A percentile compares a stretch with the other conserved stretches of the same genome.
Conservation (phyloP, 2,797 vertebrate genomes). For the Tokudaia muenninki region DNA sequence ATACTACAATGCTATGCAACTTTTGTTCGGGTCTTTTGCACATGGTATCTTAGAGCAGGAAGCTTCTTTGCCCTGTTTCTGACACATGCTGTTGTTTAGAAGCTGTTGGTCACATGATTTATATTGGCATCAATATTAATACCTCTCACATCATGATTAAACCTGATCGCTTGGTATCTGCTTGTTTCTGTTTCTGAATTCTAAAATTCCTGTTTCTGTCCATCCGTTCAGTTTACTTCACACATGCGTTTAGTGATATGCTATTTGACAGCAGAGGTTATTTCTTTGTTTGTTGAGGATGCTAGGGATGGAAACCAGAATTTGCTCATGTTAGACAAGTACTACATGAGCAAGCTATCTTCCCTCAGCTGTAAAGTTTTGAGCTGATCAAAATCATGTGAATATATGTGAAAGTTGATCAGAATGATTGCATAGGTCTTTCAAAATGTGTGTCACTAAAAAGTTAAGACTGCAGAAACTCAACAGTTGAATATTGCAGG, state of each 20-base stretch:
- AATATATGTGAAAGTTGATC: not conserved
- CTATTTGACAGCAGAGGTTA: not conserved
- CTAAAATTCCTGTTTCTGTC: not conserved
- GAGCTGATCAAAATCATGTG: not conserved
- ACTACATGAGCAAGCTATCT: not conserved
- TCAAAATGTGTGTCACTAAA: not conserved
- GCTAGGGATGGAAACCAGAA: not conserved
- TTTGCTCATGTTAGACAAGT: not conserved
- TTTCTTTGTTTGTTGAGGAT: too few species aligned
- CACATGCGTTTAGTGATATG: rapidly evolving
- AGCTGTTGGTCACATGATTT: not conserved
- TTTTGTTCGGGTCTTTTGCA: not conserved
- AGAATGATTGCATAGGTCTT: not conserved
- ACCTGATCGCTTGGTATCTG: too few species aligned
- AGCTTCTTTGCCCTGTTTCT: not conserved
- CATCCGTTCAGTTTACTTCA: not conserved
- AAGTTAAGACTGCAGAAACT: not conserved
- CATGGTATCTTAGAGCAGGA: not conserved
- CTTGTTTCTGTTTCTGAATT: not conserved
- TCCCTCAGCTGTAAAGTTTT: not conserved
- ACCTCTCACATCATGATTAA: not conserved
- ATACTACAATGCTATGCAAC: too few species aligned
- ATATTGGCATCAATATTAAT: not conserved
- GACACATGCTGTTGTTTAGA: not conserved
- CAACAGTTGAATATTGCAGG: not conserved